A percentile compares a stretch with the other conserved stretches of the same genome.
Conservation (phyloP, 37 sponge, comb jelly and placozoan species). For the Ianthella basta region DNA sequence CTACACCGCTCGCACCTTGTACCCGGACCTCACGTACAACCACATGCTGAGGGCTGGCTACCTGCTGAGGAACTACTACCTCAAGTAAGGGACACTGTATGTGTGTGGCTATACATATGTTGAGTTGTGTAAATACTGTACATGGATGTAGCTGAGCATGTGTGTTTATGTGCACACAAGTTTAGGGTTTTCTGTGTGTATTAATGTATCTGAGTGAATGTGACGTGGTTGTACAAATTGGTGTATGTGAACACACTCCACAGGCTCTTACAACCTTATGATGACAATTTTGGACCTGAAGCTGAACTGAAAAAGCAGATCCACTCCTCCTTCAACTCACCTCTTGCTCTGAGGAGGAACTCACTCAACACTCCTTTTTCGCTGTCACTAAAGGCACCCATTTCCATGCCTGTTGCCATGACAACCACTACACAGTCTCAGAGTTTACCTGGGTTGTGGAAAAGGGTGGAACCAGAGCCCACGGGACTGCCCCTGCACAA, state of each 20-base stretch:
- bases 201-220: background rate
- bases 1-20: conserved; percentile 16
- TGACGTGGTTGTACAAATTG: background rate
- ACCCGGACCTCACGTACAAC: conserved; percentile 26
- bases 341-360: background rate
- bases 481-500: conserved; percentile 25
- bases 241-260: background rate
- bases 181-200: no score
- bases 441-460: background rate
- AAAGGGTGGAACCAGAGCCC: background rate
- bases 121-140: background rate
- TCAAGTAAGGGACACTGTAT: conserved; percentile 10
- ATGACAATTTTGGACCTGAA: conserved; percentile 9
- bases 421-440: background rate
- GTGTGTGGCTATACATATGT: conserved; percentile 5
- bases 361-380: background rate
- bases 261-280: background rate
- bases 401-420: background rate
- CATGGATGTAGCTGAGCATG: background rate
- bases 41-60: conserved; percentile 28
- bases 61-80: conserved; percentile 27
- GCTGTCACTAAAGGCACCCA: background rate
- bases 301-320: background rate
- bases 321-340: background rate
- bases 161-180: conserved; percentile 6